Evolutionary conservation across 2,113 vertebrate species (phyloP).

Genomic region (Ifrita kowaldi): DNA sequence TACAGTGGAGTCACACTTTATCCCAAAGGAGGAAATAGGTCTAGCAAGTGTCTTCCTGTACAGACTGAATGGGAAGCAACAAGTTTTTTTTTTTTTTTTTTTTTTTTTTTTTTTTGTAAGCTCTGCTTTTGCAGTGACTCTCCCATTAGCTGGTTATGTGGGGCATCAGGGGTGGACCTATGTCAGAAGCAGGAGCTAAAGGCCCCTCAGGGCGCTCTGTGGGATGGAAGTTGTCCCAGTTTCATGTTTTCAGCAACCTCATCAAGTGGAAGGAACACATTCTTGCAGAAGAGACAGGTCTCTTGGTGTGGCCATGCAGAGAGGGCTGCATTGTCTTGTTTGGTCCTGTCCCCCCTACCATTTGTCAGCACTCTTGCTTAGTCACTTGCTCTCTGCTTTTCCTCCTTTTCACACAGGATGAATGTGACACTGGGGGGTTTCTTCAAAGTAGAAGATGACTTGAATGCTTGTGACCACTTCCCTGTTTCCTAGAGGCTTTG

Average conservation of each 20-base stretch:
- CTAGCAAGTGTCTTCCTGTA: conserved; percentile 78
- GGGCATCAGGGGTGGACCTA: background rate
- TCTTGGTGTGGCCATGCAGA: background rate
- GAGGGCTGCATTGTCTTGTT: background rate
- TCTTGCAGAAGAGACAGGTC: background rate
- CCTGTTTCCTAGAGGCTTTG: conserved; percentile 47
- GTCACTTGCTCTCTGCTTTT: background rate
- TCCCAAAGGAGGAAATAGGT: conserved; percentile 73
- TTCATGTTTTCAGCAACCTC: background rate
- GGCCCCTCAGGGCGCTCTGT: background rate
- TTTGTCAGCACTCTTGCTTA: background rate
- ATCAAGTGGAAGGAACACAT: background rate
- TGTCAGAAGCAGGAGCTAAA: background rate
- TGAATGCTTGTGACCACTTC: conserved; percentile 21
- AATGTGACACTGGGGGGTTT: background rate
- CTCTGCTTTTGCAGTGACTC: background rate
- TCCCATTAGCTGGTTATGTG: background rate
- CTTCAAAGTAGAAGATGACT: conserved; percentile 16
- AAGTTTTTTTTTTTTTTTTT: background rate
- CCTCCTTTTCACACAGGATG: background rate
- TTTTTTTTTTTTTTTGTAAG: background rate
- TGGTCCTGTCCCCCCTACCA: background rate
- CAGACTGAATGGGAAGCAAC: conserved; percentile 73
- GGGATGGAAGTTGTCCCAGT: background rate
- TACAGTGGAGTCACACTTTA: background rate